phyloP scores from a whole-genome alignment of 1,140 invertebrate species.

The Radopholus similis region DNA sequence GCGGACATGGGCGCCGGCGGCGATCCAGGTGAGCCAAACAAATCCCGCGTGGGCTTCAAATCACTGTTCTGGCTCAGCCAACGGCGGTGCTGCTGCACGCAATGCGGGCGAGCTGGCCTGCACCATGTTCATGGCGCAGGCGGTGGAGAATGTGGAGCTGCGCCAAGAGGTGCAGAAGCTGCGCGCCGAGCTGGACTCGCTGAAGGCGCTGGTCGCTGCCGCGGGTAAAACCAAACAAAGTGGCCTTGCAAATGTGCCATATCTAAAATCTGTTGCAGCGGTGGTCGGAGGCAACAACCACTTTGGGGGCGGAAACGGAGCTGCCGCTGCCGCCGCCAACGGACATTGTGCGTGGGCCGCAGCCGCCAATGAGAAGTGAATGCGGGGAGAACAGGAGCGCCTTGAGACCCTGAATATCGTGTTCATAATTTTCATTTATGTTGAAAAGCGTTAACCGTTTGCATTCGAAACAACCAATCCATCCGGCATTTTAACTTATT shows the following conservation, averaged over 20 bases:
- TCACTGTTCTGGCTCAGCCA: not conserved
- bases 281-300: not conserved
- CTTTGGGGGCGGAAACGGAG: not conserved
- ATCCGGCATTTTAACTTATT: not conserved
- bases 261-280: too few relatives aligned
- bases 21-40: not conserved
- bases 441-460: too few relatives aligned
- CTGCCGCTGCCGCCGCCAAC: not conserved
- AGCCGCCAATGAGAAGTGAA: not conserved
- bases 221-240: too few relatives aligned
- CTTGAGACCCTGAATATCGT: not conserved
- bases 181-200: not conserved
- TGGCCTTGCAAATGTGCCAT: too few relatives aligned
- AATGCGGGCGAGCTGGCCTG: not conserved
- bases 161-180: not conserved
- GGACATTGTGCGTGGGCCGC: not conserved
- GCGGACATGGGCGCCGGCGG: not conserved
- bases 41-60: not conserved
- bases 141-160: slow-evolving; percentile 2
- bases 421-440: not conserved
- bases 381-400: not conserved
- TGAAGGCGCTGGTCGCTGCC: not conserved
- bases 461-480: not conserved
- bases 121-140: not conserved
- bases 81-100: not conserved